Evolutionary conservation across 2,888 invertebrate species (phyloP).

Genomic region (Halictus quadricinctus): DNA sequence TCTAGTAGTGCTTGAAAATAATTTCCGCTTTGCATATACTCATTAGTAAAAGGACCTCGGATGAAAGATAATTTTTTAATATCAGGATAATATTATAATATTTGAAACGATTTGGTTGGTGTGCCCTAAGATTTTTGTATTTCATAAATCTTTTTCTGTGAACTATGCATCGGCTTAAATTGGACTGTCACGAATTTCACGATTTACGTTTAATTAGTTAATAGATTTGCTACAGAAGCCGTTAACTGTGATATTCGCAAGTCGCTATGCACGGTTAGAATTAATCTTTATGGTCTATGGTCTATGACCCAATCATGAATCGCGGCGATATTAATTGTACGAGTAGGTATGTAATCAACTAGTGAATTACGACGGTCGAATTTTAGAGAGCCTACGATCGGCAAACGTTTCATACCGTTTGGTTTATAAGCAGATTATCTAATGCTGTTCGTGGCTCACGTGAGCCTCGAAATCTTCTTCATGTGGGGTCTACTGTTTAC

Average conservation of each 20-base stretch:
- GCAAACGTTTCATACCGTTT: background rate
- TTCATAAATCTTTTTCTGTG: background rate
- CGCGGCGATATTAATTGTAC: background rate
- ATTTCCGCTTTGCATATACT: background rate
- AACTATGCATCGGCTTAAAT: too few species aligned
- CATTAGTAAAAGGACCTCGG: background rate
- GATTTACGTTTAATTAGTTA: too few species aligned
- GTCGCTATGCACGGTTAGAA: background rate
- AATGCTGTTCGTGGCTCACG: background rate
- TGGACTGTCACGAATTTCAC: too few species aligned
- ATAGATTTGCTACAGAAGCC: background rate
- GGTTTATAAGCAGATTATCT: background rate
- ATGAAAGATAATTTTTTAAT: background rate
- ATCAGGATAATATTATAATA: background rate
- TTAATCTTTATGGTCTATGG: background rate
- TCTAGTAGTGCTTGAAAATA: background rate
- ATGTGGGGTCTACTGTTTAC: constrained; percentile 12
- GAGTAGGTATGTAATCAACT: background rate
- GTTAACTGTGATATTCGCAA: background rate
- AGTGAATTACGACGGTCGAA: background rate
- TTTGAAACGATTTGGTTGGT: background rate
- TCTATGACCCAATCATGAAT: background rate
- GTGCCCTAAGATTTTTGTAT: background rate
- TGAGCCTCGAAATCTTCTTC: background rate
- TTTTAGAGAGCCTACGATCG: background rate